Evolutionary conservation across 2,113 vertebrate genomes (phyloP).

Genomic region (Natator depressus): DNA sequence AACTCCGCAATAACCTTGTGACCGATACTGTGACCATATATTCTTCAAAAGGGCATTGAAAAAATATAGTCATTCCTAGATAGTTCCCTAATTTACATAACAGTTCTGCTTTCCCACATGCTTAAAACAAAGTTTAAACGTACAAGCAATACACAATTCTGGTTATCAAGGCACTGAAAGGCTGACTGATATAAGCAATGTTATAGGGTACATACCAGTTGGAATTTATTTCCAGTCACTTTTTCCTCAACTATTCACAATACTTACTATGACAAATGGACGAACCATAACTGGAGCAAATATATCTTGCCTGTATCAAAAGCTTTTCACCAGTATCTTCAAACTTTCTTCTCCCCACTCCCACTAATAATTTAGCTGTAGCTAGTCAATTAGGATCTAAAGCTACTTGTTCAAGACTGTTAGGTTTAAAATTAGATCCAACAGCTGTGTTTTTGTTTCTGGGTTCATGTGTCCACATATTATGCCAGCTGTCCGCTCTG

Average conservation of each 20-base stretch:
- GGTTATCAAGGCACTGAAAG: not conserved
- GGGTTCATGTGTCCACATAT: slow-evolving; percentile 20
- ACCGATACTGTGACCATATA: not conserved
- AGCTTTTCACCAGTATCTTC: not conserved
- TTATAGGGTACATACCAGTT: not conserved
- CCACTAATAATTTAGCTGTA: slow-evolving; percentile 5
- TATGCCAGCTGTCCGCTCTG: slow-evolving; percentile 33
- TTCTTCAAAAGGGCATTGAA: slow-evolving; percentile 2
- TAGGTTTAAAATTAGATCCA: slow-evolving; percentile 75
- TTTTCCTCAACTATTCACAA: not conserved
- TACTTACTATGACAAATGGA: slow-evolving; percentile 73
- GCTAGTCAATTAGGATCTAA: slow-evolving; percentile 8
- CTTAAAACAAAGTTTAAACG: not conserved
- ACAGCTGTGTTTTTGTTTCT: slow-evolving; percentile 65
- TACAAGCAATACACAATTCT: accelerated
- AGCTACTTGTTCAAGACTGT: not conserved
- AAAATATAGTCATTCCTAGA: not conserved
- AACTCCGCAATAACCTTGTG: not conserved
- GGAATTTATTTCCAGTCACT: not conserved
- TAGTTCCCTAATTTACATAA: not conserved
- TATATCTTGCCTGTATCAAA: not conserved
- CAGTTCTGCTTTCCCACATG: not conserved
- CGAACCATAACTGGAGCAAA: slow-evolving; percentile 68
- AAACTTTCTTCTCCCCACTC: not conserved
- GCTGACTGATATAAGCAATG: accelerated